A percentile compares a stretch with the other conserved stretches of the same genome.
phyloP scores from a whole-genome alignment of 2,888 invertebrate species.

The Diploptera punctata region DNA sequence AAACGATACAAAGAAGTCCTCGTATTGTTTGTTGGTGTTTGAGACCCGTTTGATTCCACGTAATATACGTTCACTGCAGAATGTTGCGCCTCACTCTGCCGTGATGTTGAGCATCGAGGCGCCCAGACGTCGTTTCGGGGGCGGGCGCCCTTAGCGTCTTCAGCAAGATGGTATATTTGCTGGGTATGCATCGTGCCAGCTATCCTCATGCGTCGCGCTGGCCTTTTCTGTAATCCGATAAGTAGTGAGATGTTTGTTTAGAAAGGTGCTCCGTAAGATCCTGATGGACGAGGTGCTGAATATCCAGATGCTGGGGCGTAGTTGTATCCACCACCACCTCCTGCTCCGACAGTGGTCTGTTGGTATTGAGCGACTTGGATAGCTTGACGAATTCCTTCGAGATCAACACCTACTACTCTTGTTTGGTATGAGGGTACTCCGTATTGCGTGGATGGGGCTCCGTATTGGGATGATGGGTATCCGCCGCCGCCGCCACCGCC shows the following conservation, averaged over 20 bases:
- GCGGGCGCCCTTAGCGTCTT: not conserved
- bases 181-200: not conserved
- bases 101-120: not conserved
- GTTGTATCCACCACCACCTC: constrained; percentile 54
- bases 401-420: constrained; percentile 82
- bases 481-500: constrained; percentile 58
- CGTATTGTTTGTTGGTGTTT: constrained; percentile 14
- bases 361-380: constrained; percentile 88
- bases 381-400: constrained; percentile 85
- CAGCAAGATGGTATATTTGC: not conserved
- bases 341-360: constrained; percentile 66
- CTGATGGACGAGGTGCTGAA: constrained; percentile 50
- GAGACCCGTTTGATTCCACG: constrained; percentile 34
- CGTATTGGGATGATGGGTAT: constrained; percentile 65
- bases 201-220: not conserved
- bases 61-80: constrained; percentile 14
- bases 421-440: constrained; percentile 64
- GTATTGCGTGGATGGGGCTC: constrained; percentile 71
- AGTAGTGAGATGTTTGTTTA: too few relatives aligned
- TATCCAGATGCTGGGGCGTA: constrained; percentile 55
- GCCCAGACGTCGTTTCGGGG: not conserved
- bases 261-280: constrained; percentile 45
- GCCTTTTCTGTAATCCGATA: too few relatives aligned
- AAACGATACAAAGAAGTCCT: constrained; percentile 19
- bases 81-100: not conserved